phyloP scores from a whole-genome alignment of 2,888 invertebrate species.

The Allygus modestus region DNA sequence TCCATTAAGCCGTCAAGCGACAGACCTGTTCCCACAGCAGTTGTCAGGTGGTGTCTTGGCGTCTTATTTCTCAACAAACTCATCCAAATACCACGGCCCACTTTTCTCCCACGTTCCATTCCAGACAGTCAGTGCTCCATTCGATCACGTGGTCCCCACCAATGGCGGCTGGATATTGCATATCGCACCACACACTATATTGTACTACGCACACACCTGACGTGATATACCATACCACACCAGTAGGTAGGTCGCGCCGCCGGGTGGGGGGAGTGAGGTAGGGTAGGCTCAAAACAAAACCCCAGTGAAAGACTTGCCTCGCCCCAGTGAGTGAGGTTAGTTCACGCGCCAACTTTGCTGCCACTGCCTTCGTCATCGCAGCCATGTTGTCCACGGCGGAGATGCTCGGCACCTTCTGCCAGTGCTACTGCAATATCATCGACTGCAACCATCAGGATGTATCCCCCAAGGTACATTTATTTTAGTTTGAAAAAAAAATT shows the following conservation, averaged over 20 bases:
- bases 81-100: too few species aligned
- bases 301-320: slow-evolving; percentile 37
- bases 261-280: background rate
- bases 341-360: too few species aligned
- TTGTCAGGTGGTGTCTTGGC: too few species aligned
- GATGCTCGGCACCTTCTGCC: slow-evolving; percentile 23
- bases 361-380: too few species aligned
- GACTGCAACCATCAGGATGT: background rate
- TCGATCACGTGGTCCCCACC: background rate
- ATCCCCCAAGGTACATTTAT: background rate
- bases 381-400: slow-evolving; percentile 9
- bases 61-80: too few species aligned
- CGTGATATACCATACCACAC: background rate
- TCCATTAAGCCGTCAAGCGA: too few species aligned
- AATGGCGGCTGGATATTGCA: too few species aligned
- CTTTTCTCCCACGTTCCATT: too few species aligned
- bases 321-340: slow-evolving; percentile 50
- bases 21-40: too few species aligned
- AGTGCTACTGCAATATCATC: slow-evolving; percentile 47
- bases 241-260: background rate
- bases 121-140: background rate
- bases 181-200: too few species aligned
- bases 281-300: slow-evolving; percentile 5
- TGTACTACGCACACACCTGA: too few species aligned
- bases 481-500: background rate